phyloP scores from a whole-genome alignment of 2,888 invertebrate species.

The Limnephilus marmoratus region DNA sequence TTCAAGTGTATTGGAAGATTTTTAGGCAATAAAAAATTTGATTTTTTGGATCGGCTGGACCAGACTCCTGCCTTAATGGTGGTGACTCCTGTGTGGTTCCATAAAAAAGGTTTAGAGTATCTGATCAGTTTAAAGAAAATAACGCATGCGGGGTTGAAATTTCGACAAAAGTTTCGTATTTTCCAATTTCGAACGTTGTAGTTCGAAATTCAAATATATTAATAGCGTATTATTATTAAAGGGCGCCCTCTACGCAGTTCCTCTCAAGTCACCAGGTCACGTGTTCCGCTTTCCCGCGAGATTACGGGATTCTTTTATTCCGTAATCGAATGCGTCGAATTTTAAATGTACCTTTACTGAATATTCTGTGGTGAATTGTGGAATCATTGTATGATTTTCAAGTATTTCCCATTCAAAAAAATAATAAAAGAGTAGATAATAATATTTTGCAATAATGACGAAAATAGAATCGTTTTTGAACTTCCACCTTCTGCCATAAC shows the following conservation, averaged over 20 bases:
- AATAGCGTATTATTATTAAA: slow-evolving; percentile 65
- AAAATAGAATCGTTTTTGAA: too few species aligned
- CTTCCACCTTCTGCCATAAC: too few species aligned
- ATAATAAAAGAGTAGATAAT: too few species aligned
- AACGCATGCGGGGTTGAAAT: not conserved
- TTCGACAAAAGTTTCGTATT: not conserved
- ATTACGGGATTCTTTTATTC: slow-evolving; percentile 63
- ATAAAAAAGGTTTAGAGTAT: too few species aligned
- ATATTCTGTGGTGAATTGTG: slow-evolving; percentile 5
- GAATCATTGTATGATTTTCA: not conserved
- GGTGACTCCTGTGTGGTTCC: too few species aligned
- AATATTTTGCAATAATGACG: too few species aligned
- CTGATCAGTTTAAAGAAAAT: not conserved
- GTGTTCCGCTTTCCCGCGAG: slow-evolving; percentile 60
- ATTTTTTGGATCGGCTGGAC: too few species aligned
- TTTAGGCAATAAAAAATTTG: too few species aligned
- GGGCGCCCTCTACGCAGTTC: slow-evolving; percentile 45
- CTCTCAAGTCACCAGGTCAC: slow-evolving; percentile 62
- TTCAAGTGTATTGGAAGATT: too few species aligned
- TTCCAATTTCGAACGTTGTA: not conserved
- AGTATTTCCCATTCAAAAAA: not conserved
- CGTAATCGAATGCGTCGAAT: slow-evolving; percentile 65
- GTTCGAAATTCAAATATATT: slow-evolving; percentile 64
- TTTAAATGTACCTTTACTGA: slow-evolving; percentile 62
- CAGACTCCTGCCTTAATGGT: too few species aligned